Evolutionary conservation across 2,113 vertebrate genomes (phyloP), one percentile per base, ranked within the genome.

Genomic region (Percina caprodes): DNA sequence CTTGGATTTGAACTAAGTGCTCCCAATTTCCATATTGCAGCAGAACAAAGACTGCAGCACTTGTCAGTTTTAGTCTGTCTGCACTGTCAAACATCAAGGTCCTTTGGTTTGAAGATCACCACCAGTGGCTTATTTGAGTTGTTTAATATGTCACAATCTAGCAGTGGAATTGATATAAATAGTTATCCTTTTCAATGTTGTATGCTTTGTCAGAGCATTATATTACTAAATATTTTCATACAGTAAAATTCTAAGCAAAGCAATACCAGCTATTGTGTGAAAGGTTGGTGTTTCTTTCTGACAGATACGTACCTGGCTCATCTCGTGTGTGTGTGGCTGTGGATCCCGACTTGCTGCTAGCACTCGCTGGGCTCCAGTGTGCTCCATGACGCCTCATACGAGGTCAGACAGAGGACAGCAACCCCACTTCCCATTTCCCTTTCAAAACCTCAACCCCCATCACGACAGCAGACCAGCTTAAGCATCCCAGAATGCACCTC

Each of bases 401-500:
- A 90, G 94, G 93, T 95, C 92, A 94, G 60, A 45, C 69, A 91
- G 79, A 93, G 94, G 94, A 95, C 94, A 95, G 84, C 87, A 51
- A 62, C 82, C 81, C 90, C 62, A 86, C 88, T 91, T 87, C 78
- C 89, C 87, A 80, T 84, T 88, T 86, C 68, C 69, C 80, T 85
- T 58, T 78, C 30, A 16, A 74, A 75, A 87, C 77, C 69, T 58
- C 79, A 77, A 55, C 83, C 78, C 77, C 85, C 85, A 72, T 72
- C 3, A 24, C 88, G 26, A 26, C 75, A 80, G 74, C 54, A 59
- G 66, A 82, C 73, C 77, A 74, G 80, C 86, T 85, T 78, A 55
- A 24, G 52, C 73, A 89, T 95, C 94, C 94, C 94, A 94, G 85
- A 93, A 94, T 94, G 92, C 94, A 93, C 90, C 89, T 91, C 93